phyloP scores from a whole-genome alignment of 1,140 invertebrate species.

The Lordiphosa clarofinis region DNA sequence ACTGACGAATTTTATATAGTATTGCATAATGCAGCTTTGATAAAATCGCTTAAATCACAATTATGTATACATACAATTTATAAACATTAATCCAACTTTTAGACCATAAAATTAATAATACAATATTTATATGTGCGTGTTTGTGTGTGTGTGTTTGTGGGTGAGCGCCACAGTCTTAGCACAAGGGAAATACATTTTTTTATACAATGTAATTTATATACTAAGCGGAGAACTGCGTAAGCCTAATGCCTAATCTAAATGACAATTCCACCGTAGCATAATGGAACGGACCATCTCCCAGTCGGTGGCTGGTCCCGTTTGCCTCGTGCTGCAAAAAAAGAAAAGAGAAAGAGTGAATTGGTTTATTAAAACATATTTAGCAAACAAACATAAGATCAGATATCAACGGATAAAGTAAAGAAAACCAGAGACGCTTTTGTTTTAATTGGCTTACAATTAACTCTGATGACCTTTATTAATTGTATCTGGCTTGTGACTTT shows the following conservation, averaged over 20 bases:
- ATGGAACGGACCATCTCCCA: background rate
- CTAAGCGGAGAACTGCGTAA: slow-evolving; percentile 4
- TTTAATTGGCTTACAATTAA: slow-evolving; percentile 52
- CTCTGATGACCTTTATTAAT: slow-evolving; percentile 60
- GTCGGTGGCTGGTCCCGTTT: slow-evolving; percentile 5
- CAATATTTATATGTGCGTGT: slow-evolving; percentile 42
- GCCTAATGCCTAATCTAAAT: slow-evolving; percentile 9
- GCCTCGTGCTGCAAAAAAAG: slow-evolving; percentile 37
- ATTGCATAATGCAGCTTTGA: slow-evolving; percentile 77
- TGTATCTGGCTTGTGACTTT: slow-evolving; percentile 9
- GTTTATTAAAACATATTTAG: too few species aligned
- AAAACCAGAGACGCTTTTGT: background rate
- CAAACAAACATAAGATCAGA: slow-evolving; percentile 1
- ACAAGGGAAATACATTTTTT: slow-evolving; percentile 36
- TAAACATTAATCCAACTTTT: slow-evolving; percentile 67
- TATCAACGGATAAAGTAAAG: slow-evolving; percentile 9
- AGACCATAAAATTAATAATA: slow-evolving; percentile 51
- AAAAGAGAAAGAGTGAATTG: too few species aligned
- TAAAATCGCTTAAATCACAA: slow-evolving; percentile 79
- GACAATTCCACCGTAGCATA: slow-evolving; percentile 7
- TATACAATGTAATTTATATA: slow-evolving; percentile 14
- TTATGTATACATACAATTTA: slow-evolving; percentile 73
- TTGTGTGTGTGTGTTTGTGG: slow-evolving; percentile 29
- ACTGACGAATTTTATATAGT: slow-evolving; percentile 72
- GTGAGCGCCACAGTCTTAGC: slow-evolving; percentile 28